Conservation (phyloP, 2,888 invertebrate genomes). For the Leptinotarsa peninsularis region DNA sequence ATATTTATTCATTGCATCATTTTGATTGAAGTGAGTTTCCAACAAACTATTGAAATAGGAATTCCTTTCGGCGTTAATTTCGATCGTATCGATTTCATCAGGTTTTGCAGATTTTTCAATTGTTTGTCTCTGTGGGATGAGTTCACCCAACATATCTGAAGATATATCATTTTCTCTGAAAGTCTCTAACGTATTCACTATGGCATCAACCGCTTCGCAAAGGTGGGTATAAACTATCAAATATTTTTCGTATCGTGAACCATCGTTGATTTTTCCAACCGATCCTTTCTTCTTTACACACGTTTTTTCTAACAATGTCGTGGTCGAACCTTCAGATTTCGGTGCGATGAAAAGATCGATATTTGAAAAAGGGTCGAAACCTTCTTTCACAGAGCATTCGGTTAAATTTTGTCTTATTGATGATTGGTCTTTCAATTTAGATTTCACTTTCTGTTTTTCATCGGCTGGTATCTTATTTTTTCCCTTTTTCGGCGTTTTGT, state of each 20-base stretch:
- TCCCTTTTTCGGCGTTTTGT: conserved; percentile 25
- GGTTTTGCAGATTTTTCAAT: neutral
- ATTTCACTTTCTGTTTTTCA: conserved; percentile 9
- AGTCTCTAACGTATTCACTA: conserved; percentile 41
- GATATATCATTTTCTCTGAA: conserved; percentile 38
- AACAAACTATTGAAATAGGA: conserved; percentile 36
- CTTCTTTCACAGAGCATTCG: conserved; percentile 27
- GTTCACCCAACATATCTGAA: conserved; percentile 27
- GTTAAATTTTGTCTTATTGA: neutral
- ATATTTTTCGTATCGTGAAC: conserved; percentile 36
- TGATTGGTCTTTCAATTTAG: neutral
- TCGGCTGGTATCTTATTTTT: conserved; percentile 4
- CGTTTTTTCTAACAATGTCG: neutral
- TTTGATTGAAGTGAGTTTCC: conserved; percentile 30
- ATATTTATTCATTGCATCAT: conserved; percentile 34
- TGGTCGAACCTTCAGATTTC: neutral
- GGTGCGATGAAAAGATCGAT: conserved; percentile 3
- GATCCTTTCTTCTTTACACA: neutral
- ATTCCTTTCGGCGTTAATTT: conserved; percentile 28
- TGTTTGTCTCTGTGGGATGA: conserved; percentile 8
- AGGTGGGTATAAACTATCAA: conserved; percentile 42
- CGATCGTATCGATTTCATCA: neutral
- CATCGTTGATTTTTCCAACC: neutral
- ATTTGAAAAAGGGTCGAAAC: conserved; percentile 39
- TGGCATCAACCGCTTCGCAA: conserved; percentile 34